Evolutionary conservation across 2,113 vertebrate species (phyloP), one percentile per base, ranked within the genome.

Genomic region (Nipponia nippon): DNA sequence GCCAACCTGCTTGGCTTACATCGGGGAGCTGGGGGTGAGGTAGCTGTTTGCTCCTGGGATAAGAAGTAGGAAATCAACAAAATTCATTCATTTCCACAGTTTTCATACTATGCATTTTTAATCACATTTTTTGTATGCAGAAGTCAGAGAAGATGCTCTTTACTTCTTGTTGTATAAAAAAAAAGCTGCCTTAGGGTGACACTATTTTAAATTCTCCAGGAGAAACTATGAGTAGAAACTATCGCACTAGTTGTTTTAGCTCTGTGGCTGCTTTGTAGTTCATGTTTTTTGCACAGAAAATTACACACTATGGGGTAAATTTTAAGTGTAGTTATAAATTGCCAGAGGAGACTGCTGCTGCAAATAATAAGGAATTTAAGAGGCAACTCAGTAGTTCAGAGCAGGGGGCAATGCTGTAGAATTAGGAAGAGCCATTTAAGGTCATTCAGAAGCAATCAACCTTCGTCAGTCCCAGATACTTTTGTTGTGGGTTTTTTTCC

Each of bases 231-330:
- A 93, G 83, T 91, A 94, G 53, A 90, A 95, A 71, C 32, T 88
- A 46, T 81, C 97, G 66, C 12, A 18, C 83, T 92, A 52, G 62
- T 97, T 94, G 73, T 77, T 87, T 81, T 67, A 90, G 66, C 83
- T 97, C 71, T 73, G 71, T 8, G 56, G 71, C 86, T 95, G 80
- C 97, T 97, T 97, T 95, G 89, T 79, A 98, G 83, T 96, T 92
- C 91, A 53, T 85, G 67, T 77, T 89, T 95, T 98, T 97, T 93
- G 87, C 77, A 95, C 67, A 91, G 91, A 97, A 96, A 97, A 97
- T 95, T 83, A 87, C 90, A 95, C 86, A 66, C 77, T 87, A 47
- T 91, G 88, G 71, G 89, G 84, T 96, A 95, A 90, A 95, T 97
- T 97, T 97, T 96, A 93, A 97, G 82, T n/a, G 50, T 87, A 92